phyloP scores from a whole-genome alignment of 2,888 invertebrate genomes.

The Drosophila paramelanica region DNA sequence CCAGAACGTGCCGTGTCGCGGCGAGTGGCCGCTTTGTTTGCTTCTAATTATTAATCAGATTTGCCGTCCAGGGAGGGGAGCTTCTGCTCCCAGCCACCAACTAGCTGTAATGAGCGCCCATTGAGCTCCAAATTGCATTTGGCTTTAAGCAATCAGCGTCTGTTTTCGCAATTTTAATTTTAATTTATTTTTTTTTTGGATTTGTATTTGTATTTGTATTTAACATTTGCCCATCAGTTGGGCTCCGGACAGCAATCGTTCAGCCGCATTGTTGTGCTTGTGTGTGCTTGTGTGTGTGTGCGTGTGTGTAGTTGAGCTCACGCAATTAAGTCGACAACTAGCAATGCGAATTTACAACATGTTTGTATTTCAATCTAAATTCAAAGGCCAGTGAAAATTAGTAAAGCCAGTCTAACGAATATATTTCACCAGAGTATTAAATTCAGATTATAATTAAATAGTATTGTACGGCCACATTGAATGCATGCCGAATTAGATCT shows the following conservation, averaged over 20 bases:
- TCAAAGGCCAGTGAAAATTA: slow-evolving; percentile 55
- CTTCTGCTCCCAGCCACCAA: neutral
- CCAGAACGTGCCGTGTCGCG: slow-evolving; percentile 39
- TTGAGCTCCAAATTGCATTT: slow-evolving; percentile 56
- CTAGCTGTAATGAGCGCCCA: slow-evolving; percentile 49
- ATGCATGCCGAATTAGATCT: neutral
- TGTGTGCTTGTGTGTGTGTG: slow-evolving; percentile 1
- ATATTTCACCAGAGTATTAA: neutral
- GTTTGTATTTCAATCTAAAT: slow-evolving; percentile 60
- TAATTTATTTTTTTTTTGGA: slow-evolving; percentile 2
- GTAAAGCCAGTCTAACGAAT: slow-evolving; percentile 8
- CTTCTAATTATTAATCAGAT: slow-evolving; percentile 75
- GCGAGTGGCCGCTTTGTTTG: slow-evolving; percentile 54
- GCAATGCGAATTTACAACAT: slow-evolving; percentile 48
- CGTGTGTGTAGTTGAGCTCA: slow-evolving; percentile 16
- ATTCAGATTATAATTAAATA: slow-evolving; percentile 11
- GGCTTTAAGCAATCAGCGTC: slow-evolving; percentile 59
- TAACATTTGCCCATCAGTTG: slow-evolving; percentile 28
- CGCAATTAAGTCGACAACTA: slow-evolving; percentile 30
- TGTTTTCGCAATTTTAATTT: slow-evolving; percentile 22
- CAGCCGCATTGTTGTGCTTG: slow-evolving; percentile 1
- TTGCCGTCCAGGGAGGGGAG: slow-evolving; percentile 23
- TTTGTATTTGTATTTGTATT: neutral
- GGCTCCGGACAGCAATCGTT: no score
- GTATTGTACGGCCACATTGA: slow-evolving; percentile 1